Base-by-base conservation (phyloP, 2,888 invertebrate species). In the Dasypogon diadema region DNA sequence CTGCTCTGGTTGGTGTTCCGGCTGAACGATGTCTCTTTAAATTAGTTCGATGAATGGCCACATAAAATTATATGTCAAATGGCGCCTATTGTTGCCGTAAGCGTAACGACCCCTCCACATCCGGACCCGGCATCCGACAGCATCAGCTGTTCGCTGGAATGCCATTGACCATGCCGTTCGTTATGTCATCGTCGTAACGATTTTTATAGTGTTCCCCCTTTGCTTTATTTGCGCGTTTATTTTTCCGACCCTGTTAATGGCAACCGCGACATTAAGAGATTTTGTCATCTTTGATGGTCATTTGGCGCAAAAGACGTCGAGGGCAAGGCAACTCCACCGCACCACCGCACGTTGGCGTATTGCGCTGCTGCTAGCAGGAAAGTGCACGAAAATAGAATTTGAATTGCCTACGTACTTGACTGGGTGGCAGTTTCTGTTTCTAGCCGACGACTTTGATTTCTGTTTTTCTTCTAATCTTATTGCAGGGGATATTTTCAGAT, bases 31-130 rank as follows among this genome's bases (percentile, higher is more conserved):
- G 51, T 6, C 42, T 56, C 48, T 74, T 75, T 51, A 63, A 77
- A 75, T 75, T 77, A 77, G 77, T 77, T 77, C 77, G 74, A 74
- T 58, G 51, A 75, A 77, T 77, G 73, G 75, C 77, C 77, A 60
- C 77, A 75, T 76, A 65, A 76, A 70, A 76, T 42, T 22, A 42
- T 70, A 22, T 54, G 55, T 51, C 54, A 75, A 77, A 74, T 77
- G 77, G 76, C 74, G 74, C 75, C 77, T 73, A 65, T 77, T 70
- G 70, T 70, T 70, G 46, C 42, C 12, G 22, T 54, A 54, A 54
- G 21, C 54, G 48, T 21, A 46, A 46, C n/a, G 24, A 18, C 4
- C 24, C 21, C 46, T 12, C 65, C 46, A 46, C n/a, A n/a, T 26
- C 26, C 26, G 42, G 65, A 18, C 63, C n/a, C 63, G 63, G 63